Percentiles rank a stretch among this genome's conserved stretches.
Evolutionary conservation across 1,140 invertebrate genomes (phyloP).

Genomic region (Bactericera cockerelli): DNA sequence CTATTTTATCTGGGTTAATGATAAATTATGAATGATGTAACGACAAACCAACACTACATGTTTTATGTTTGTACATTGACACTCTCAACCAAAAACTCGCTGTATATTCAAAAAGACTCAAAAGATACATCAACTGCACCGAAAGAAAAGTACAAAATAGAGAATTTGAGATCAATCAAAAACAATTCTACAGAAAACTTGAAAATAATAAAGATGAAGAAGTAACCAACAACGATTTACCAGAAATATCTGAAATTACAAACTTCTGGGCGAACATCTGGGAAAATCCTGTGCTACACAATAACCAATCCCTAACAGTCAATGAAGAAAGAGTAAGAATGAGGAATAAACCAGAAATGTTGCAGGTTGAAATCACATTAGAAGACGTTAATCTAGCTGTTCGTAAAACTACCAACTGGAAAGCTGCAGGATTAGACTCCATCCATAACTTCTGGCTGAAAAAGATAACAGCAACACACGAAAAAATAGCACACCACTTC

Average conservation of each 20-base stretch:
- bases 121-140: background rate
- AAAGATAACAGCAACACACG: slow-evolving; percentile 13
- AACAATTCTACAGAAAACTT: slow-evolving; percentile 3
- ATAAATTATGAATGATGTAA: too few relatives aligned
- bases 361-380: background rate
- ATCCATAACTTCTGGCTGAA: slow-evolving; percentile 22
- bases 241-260: background rate
- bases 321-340: background rate
- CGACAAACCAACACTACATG: too few relatives aligned
- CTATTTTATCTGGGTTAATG: too few relatives aligned
- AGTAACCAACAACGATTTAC: background rate
- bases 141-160: background rate
- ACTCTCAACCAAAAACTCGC: background rate
- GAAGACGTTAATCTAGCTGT: background rate
- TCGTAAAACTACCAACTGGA: slow-evolving; percentile 11
- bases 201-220: too few relatives aligned
- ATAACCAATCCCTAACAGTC: background rate
- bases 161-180: background rate
- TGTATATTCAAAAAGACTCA: background rate
- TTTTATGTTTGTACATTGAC: too few relatives aligned
- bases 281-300: background rate
- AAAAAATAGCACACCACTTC: background rate
- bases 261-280: background rate
- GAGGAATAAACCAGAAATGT: background rate
- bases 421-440: slow-evolving; percentile 7